Conservation (phyloP, 1,140 invertebrate species). For the Lepidurus packardi region DNA sequence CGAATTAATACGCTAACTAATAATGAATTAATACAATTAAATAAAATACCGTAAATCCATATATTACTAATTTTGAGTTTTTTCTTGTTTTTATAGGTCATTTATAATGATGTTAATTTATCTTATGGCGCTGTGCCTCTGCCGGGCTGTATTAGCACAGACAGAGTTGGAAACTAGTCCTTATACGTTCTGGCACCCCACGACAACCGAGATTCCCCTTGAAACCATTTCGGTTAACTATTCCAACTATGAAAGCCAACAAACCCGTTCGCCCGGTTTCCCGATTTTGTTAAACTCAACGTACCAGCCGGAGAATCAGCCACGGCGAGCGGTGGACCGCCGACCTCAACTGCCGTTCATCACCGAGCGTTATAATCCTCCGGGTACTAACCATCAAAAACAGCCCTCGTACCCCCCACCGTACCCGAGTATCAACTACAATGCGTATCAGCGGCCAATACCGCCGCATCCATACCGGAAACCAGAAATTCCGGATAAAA, state of each 20-base stretch:
- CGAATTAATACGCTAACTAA: too few relatives aligned
- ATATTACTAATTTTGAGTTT: not conserved
- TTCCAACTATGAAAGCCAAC: not conserved
- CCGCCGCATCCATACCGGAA: not conserved
- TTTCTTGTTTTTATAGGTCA: not conserved
- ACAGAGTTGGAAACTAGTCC: not conserved
- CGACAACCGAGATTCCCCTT: not conserved
- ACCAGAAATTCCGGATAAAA: not conserved
- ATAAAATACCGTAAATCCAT: too few relatives aligned
- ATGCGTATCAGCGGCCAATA: not conserved
- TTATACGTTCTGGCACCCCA: not conserved
- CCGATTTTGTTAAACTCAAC: not conserved
- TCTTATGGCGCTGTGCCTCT: not conserved
- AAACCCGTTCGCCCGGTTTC: not conserved
- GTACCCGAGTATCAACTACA: not conserved
- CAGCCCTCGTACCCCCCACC: not conserved
- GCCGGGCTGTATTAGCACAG: not conserved
- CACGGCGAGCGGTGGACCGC: not conserved
- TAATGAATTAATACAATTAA: too few relatives aligned
- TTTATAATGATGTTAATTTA: not conserved
- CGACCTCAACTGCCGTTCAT: constrained; percentile 1
- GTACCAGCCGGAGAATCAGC: not conserved
- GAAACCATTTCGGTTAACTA: not conserved
- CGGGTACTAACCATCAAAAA: not conserved
- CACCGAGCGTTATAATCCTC: not conserved